Conservation (phyloP, 1,140 invertebrate genomes). For the Drosophila arawakana region DNA sequence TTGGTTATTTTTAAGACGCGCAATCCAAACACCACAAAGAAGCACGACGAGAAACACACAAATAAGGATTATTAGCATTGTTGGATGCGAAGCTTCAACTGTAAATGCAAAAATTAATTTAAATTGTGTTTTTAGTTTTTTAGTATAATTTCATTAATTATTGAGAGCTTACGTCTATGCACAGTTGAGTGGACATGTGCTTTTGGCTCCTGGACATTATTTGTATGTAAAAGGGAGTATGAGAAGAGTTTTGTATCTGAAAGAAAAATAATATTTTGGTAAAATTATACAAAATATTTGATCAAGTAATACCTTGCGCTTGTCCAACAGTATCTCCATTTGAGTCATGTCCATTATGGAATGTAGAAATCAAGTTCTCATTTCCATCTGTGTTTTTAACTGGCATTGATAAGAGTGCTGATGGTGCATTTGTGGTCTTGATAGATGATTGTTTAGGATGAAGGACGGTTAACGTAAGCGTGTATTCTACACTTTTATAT, state of each 20-base stretch:
- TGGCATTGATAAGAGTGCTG: constrained; percentile 7
- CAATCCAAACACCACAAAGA: constrained; percentile 77
- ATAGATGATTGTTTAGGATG: constrained; percentile 88
- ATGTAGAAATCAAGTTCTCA: constrained; percentile 29
- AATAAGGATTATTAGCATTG: constrained; percentile 93
- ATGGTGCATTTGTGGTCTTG: constrained; percentile 56
- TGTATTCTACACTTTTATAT: constrained; percentile 97
- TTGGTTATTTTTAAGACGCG: constrained; percentile 75
- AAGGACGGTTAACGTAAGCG: constrained; percentile 90
- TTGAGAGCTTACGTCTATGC: constrained; percentile 62
- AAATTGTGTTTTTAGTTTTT: neutral
- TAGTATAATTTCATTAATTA: no score
- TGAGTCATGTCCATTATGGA: constrained; percentile 26
- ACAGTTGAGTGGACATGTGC: constrained; percentile 69
- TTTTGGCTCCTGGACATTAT: constrained; percentile 79
- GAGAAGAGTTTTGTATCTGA: constrained; percentile 75
- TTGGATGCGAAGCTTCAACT: constrained; percentile 78
- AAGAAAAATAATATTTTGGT: constrained; percentile 11
- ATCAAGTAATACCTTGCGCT: constrained; percentile 34
- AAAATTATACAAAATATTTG: neutral
- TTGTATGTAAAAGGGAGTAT: constrained; percentile 76
- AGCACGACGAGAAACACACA: constrained; percentile 87
- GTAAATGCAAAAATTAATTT: constrained; percentile 20
- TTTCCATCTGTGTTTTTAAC: constrained; percentile 22
- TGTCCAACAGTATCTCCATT: constrained; percentile 31